Evolutionary conservation across 2,888 invertebrate species (phyloP), one percentile per base, ranked within the genome.

Genomic region (Heliconius ethilla): DNA sequence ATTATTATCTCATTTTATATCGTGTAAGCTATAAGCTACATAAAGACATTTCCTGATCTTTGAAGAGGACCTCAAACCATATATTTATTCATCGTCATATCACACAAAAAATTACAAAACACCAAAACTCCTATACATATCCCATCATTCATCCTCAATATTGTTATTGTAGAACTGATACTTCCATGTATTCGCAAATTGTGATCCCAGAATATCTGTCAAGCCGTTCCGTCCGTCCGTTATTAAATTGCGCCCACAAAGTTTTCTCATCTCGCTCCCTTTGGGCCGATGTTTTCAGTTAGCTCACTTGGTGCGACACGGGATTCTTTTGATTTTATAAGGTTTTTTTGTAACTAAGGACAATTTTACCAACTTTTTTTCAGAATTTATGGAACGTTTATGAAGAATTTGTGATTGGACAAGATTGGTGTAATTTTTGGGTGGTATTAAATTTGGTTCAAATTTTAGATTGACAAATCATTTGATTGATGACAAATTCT

Each of bases 191-290:
- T 5, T 40, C 37, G 37, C 40, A 37, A 67, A 70, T 70, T 55
- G n/a, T 70, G 70, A 51, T 70, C 18, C 33, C 70, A 33, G 29
- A 51, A 33, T 72, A 72, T 79, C 77, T 86, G 86, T 85, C 86
- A 86, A 83, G 81, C 85, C 81, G 81, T 81, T 85, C 86, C 87
- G 87, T 88, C 86, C 81, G 74, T 78, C 76, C 85, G 88, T 92
- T 92, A 93, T 92, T 92, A 92, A 92, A 92, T 92, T 91, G 91
- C 89, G 22, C 89, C 86, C 87, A 84, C 82, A 84, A 92, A 92
- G 87, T 92, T 92, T 92, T 91, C 91, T 90, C 92, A 91, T 91
- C 83, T 79, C 79, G 73, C 72, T 78, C 79, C 76, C 73, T 78
- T n/a, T 78, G 78, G 79, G 76, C 72, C 75, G 74, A 55, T 72